Base-by-base conservation (phyloP, 2,797 vertebrate species). In the Tiaroga cobitis region DNA sequence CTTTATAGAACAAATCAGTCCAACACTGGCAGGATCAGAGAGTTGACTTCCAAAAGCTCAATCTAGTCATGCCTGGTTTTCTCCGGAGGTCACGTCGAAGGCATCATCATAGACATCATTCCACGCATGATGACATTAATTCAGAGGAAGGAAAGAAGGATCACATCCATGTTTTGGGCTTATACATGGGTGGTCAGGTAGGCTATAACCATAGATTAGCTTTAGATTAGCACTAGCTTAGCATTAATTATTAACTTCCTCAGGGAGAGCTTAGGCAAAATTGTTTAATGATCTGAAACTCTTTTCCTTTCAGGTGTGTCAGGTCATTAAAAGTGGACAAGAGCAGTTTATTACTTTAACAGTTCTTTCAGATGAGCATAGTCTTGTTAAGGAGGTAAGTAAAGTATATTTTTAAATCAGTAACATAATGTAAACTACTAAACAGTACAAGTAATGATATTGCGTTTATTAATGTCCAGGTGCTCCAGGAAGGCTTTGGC, bases 251-350 rank as follows among this genome's bases (percentile, higher is more conserved):
- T 63, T 41, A 49, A 56, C 54, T 82, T 65, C 56, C 18, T 74
- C 19, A 10, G 39, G 37, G 11, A 77, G 2, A 16, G 32, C 24
- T 79, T 65, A 73, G 56, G 39, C 8, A 4, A 37, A 34, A 29
- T 68, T 26, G 29, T 46, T 75, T 3, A 56, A 51, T 76, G 29
- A 54, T 56, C 82, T 68, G n/a, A 77, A 83, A 49, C 59, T 32
- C 59, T 83, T 73, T 73, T 86, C 15, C 56, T 63, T 49, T 79
- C 32, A 89, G 84, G 84, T 89, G 16, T 89, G 87, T 39, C 82
- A 82, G 73, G 51, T 76, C 34, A 78, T 84, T 49, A 86, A 87
- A 72, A 86, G 79, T 80, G 72, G 84, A 84, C 80, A 83, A 56
- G 68, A 41, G 18, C 39, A 82, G 68, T 63, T 87, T 37, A 86